phyloP scores from a whole-genome alignment of 1,140 invertebrate genomes.

The Cydia fagiglandana region DNA sequence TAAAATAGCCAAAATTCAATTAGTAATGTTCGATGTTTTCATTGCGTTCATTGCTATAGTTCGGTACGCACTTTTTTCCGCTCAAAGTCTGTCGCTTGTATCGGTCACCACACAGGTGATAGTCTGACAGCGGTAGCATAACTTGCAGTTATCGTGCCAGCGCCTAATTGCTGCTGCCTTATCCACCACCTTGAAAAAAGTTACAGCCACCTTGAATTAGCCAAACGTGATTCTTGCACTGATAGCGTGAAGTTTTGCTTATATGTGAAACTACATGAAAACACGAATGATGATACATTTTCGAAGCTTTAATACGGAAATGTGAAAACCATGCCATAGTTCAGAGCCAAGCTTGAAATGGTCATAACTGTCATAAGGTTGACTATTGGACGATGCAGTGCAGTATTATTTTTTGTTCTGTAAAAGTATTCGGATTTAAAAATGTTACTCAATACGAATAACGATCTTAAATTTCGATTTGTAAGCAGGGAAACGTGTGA shows the following conservation, averaged over 20 bases:
- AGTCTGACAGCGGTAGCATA: conserved; percentile 33
- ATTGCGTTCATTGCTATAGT: no score
- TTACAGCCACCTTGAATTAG: conserved; percentile 21
- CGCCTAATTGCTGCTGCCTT: conserved; percentile 35
- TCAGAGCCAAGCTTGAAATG: no score
- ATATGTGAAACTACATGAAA: neutral
- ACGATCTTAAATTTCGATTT: no score
- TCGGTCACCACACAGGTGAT: conserved; percentile 18
- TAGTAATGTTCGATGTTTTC: no score
- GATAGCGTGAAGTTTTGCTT: neutral
- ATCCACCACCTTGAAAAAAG: conserved; percentile 27
- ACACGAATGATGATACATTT: neutral
- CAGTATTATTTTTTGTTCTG: no score
- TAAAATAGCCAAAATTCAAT: no score
- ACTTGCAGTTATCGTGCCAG: conserved; percentile 35
- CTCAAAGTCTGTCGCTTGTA: neutral
- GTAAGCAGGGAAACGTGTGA: no score
- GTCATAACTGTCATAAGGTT: no score
- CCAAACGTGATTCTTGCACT: conserved; percentile 16
- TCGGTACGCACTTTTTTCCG: neutral
- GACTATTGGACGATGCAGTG: no score
- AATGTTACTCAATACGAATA: no score
- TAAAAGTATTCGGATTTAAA: no score
- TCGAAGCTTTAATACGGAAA: neutral
- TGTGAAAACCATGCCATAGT: neutral